A percentile compares a stretch with the other conserved stretches of the same genome.
Conservation (phyloP, 2,797 vertebrate genomes). For the Notamacropus eugenii region DNA sequence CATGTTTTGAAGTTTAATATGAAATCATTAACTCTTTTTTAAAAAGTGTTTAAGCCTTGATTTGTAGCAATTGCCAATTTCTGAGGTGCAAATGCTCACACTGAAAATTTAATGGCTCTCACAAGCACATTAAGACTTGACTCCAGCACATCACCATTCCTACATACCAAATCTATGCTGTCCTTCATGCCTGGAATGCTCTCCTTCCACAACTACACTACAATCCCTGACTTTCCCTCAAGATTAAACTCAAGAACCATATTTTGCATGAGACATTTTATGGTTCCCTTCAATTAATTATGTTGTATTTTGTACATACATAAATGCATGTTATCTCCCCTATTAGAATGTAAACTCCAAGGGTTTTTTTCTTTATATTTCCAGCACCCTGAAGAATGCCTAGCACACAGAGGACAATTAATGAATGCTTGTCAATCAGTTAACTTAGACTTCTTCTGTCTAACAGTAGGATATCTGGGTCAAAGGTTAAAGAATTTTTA, state of each 20-base stretch:
- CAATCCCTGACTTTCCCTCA: background rate
- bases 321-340: background rate
- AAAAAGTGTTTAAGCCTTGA: background rate
- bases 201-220: background rate
- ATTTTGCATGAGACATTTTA: background rate
- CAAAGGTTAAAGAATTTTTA: background rate
- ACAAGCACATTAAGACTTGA: background rate
- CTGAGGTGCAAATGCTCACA: background rate
- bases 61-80: background rate
- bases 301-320: background rate
- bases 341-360: background rate
- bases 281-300: background rate
- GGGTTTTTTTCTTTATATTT: background rate
- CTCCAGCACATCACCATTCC: background rate
- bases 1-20: background rate
- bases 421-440: background rate
- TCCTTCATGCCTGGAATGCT: background rate
- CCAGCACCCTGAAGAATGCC: background rate
- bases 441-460: background rate
- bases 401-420: too few relatives aligned
- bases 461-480: background rate
- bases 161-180: background rate
- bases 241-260: background rate
- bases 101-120: background rate
- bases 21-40: background rate